Evolutionary conservation across 1,140 invertebrate species (phyloP), one percentile per base, ranked within the genome.

Genomic region (Latrodectus geometricus): DNA sequence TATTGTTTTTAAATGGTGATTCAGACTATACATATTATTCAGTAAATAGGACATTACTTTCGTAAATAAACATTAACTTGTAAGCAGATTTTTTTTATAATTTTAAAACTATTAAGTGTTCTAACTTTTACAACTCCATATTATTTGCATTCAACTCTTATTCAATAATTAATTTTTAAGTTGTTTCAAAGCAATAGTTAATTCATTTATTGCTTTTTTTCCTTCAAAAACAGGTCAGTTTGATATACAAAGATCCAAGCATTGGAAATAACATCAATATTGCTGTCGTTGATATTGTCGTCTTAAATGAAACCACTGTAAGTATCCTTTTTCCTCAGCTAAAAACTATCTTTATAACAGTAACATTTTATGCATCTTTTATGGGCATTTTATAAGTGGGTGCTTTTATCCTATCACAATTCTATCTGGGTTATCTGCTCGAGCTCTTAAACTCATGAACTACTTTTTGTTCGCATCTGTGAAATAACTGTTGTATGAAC

Each of bases 231-330:
- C 89, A 95, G 94, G 95, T 95, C 11, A 93, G 95, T 12, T 92
- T 94, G 52, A 94, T 97, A 81, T 97, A 95, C 90, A 94, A 95
- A 88, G 95, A 97, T 89, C 93, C 94, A 8, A 95, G 94, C 52
- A 95, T 97, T 86, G 95, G 96, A 12, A 96, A 96, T 90, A 93
- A 94, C 0, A 94, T 97, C 68, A 95, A 93, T 88, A 94, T 97
- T 48, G 93, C 95, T 2, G 93, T 97, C 8, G 94, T 95, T 15
- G 94, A 95, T 86, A 88, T 94, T 17, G 93, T 95, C 65, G 90
- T 94, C 15, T 91, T 94, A 9, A 91, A 94, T 68, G 83, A 90
- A 84, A 89, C 90, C 88, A 35, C 76, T 17, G 90, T 90, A 87
- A 17, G 83, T 85, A 85, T 77, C 15, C 9, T 12, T 52, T 66